A percentile compares a stretch with the other conserved stretches of the same genome.
Evolutionary conservation across 2,888 invertebrate species (phyloP).

Genomic region (Drosophila mayaguana): DNA sequence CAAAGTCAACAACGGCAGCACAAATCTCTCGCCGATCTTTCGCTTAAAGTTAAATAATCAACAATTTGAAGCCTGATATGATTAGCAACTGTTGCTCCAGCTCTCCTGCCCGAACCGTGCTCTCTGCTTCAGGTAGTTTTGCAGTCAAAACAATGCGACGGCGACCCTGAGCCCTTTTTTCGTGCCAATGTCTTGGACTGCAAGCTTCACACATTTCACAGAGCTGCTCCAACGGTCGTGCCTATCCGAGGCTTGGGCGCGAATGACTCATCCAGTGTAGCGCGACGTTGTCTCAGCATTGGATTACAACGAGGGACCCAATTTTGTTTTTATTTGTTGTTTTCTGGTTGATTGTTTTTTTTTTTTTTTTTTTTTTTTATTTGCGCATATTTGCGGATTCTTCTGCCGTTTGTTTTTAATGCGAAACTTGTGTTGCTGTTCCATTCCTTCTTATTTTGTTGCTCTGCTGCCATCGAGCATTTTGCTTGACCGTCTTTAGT

Average conservation of each 20-base stretch:
- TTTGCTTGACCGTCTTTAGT: conserved; percentile 46
- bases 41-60: conserved; percentile 53
- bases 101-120: not conserved
- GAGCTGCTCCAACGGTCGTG: conserved; percentile 43
- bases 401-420: conserved; percentile 55
- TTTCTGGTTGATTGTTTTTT: conserved; percentile 12
- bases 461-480: conserved; percentile 22
- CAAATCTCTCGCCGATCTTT: conserved; percentile 27
- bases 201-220: conserved; percentile 44
- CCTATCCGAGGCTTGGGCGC: conserved; percentile 27
- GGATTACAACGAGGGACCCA: conserved; percentile 44
- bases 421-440: conserved; percentile 65
- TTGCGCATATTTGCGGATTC: conserved; percentile 35
- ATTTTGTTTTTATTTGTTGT: conserved; percentile 35
- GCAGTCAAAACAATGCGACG: conserved; percentile 28
- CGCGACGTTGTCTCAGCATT: conserved; percentile 38
- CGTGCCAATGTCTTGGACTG: conserved; percentile 39
- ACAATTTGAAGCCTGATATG: conserved; percentile 74
- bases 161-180: conserved; percentile 64
- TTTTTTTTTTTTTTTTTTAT: conserved; percentile 7
- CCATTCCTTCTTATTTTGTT: conserved; percentile 31
- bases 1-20: conserved; percentile 33
- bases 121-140: conserved; percentile 8
- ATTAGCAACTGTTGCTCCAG: conserved; percentile 65
- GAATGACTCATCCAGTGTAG: conserved; percentile 52